Base-by-base conservation (phyloP, 1,140 invertebrate genomes). In the Eupristina koningsbergeri region DNA sequence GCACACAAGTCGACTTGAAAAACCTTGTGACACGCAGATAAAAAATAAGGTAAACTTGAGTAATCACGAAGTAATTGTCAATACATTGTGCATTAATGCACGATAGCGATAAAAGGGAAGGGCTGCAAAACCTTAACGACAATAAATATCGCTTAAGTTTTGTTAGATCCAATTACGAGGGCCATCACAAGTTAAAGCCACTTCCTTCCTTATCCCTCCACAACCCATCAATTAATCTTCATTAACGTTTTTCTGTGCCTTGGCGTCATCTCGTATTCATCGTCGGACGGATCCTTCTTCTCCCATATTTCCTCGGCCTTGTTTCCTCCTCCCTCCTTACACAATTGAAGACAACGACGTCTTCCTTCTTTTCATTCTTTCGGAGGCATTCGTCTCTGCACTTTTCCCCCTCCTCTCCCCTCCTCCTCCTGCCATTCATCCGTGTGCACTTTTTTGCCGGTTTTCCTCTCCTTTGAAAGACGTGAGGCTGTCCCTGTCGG, bases 151-250 rank as follows among this genome's bases (percentile, higher is more conserved):
- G 71, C 26, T 73, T 64, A 81, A 64, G 73, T 47, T n/a, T 41
- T 41, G 39, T 63, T 64, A 47, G 73, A 82, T 64, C 80, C 39
- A 64, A 82, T 82, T 76, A 82, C 61, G 76, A 76, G 39, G 69
- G 9, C 63, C 45, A 6, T 53, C 47, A 34, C 61, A 15, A 61
- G 3, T 5, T 41, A 22, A 50, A 13, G 45, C n/a, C 41, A 1
- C 41, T 2, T 36, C 13, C 22, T 13, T n/a, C n/a, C 7, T n/a
- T 7, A 9, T 75, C 19, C 29, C 53, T 58, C 53, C 64, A 67
- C 26, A 61, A 77, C 36, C 61, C 67, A 61, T 63, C 69, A 61
- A 82, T 82, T 82, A 82, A 82, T 82, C 73, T 76, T 76, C 41
- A 76, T 82, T 53, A 45, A 50, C 3, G 58, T 64, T 71, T 74